These are phyloP conservation scores for Amaurobius ferox DNA, from an alignment of 2,888 invertebrate species.

Conservation along the genomic window DNA sequence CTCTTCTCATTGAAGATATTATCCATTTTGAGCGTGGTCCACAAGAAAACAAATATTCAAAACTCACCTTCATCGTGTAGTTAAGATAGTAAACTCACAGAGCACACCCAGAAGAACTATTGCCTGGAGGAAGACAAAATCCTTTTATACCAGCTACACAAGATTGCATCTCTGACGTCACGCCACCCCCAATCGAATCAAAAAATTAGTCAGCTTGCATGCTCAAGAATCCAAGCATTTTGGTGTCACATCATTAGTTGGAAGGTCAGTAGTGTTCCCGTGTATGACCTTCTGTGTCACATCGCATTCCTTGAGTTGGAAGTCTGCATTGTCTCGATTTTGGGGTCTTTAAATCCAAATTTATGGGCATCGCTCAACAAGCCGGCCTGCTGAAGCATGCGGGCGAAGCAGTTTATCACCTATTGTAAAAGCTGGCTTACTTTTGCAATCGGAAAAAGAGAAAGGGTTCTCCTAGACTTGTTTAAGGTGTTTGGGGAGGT, in stretches of 20 bases:
- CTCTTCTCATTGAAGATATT: no score
- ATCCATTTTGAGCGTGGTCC: no score
- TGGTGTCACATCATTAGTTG: conserved; percentile 65
- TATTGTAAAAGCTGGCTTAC: conserved; percentile 53
- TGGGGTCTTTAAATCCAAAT: conserved; percentile 42
- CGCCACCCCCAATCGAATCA: conserved; percentile 40
- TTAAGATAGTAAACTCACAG: neutral
- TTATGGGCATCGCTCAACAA: conserved; percentile 39
- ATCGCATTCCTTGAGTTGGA: conserved; percentile 39
- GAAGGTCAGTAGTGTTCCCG: conserved; percentile 51
- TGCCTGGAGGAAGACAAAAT: neutral
- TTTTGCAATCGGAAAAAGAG: conserved; percentile 43
- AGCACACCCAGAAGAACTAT: neutral
- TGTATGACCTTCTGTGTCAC: conserved; percentile 52
- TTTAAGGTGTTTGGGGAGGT: conserved; percentile 2
- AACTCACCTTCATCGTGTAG: conserved; percentile 59
- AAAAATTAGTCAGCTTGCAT: conserved; percentile 58
- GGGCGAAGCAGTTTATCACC: conserved; percentile 61
- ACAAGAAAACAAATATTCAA: conserved; percentile 34
- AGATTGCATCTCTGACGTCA: conserved; percentile 27
- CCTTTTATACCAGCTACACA: conserved; percentile 38
- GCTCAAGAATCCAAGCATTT: conserved; percentile 63
- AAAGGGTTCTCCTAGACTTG: conserved; percentile 18
- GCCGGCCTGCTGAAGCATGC: conserved; percentile 33
- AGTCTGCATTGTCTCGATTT: conserved; percentile 35